Conservation (phyloP, 37 sponge, comb jelly and placozoan genomes). For the Hexactinellida sp. region DNA sequence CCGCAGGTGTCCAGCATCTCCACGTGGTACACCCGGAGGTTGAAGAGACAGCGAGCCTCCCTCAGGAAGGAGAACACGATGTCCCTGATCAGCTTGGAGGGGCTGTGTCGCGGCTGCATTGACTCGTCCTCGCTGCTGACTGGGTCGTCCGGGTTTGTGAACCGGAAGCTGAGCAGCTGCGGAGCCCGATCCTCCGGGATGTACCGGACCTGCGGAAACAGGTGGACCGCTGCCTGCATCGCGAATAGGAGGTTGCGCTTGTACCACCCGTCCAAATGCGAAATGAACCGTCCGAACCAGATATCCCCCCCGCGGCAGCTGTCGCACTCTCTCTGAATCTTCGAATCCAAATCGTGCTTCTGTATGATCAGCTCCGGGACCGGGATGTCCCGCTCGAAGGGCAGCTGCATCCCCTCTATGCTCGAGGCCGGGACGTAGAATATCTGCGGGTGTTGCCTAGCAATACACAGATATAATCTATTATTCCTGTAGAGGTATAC, state of each 20-base stretch:
- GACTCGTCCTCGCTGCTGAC: not conserved
- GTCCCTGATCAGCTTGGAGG: not conserved
- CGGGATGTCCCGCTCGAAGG: not conserved
- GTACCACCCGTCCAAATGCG: constrained; percentile 81
- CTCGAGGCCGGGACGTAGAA: not conserved
- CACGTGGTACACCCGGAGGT: not conserved
- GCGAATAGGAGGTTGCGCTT: constrained; percentile 66
- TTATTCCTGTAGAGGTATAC: not conserved
- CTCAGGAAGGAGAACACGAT: not conserved
- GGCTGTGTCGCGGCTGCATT: not conserved
- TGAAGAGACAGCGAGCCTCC: not conserved
- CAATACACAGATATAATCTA: not conserved
- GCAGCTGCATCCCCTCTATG: not conserved
- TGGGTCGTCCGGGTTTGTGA: not conserved
- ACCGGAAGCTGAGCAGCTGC: not conserved
- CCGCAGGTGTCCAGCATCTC: constrained; percentile 4
- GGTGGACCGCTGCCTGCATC: constrained; percentile 25
- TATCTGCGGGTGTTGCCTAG: not conserved
- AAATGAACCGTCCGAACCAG: constrained; percentile 52
- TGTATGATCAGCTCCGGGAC: not conserved
- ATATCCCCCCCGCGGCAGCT: constrained; percentile 35
- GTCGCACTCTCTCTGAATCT: not conserved
- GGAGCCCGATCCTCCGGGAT: not conserved
- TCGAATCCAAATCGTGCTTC: not conserved
- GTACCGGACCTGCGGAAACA: not conserved